These are phyloP conservation scores for Oreonectes daqikongensis DNA, from an alignment of 2,797 vertebrate species.

Conservation along the genomic window DNA sequence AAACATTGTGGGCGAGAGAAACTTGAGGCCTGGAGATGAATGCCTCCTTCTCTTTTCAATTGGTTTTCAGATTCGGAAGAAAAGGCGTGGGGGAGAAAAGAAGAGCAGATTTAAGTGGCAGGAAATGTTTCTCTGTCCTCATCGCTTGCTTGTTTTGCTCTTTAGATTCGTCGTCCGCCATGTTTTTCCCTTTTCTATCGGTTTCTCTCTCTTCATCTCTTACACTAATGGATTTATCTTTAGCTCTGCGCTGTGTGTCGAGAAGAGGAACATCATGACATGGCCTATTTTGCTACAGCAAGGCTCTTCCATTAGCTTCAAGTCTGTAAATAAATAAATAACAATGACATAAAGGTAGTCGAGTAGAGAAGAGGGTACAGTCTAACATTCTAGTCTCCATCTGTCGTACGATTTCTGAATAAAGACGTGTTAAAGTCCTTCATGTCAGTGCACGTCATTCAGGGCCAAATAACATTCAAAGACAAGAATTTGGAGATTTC, in stretches of 20 bases:
- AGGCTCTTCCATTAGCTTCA: conserved; percentile 53
- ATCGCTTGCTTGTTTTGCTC: conserved; percentile 12
- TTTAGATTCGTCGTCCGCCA: conserved; percentile 2
- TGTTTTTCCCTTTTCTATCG: neutral
- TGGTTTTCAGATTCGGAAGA: conserved; percentile 6
- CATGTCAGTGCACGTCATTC: conserved; percentile 11
- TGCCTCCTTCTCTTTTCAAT: conserved; percentile 27
- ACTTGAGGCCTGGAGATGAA: conserved; percentile 41
- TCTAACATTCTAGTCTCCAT: neutral
- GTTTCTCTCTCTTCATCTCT: conserved; percentile 12
- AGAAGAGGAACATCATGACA: conserved; percentile 43
- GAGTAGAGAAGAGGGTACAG: conserved; percentile 13
- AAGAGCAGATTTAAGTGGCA: conserved; percentile 41
- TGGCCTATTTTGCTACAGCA: conserved; percentile 54
- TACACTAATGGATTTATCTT: conserved; percentile 52
- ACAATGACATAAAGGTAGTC: conserved; percentile 35
- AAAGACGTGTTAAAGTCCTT: neutral
- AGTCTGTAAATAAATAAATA: conserved; percentile 51
- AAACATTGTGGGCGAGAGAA: conserved; percentile 43
- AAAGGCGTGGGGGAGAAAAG: conserved; percentile 12
- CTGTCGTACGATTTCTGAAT: neutral
- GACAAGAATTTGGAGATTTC: neutral
- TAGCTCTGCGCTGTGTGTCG: conserved; percentile 39
- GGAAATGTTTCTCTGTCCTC: conserved; percentile 22
- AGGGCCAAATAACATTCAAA: conserved; percentile 6